Evolutionary conservation across 2,888 invertebrate species (phyloP), one percentile per base, ranked within the genome.

Genomic region (Pandemis heparana): DNA sequence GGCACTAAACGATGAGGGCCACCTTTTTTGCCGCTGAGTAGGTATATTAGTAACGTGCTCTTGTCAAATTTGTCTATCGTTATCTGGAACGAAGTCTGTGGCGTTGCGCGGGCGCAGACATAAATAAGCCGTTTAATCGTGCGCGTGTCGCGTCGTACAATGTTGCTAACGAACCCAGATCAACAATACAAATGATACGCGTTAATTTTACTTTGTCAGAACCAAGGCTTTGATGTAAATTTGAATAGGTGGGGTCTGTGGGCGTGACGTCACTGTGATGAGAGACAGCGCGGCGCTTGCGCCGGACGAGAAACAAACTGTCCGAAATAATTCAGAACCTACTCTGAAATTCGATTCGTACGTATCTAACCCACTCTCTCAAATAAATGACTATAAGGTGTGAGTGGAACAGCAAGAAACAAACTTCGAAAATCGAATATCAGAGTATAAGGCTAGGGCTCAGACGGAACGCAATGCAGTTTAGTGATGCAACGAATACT

Each of bases 71-170:
- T 7, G 48, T 48, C 48, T 48, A 48, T 5, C 48, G n/a, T 48
- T 48, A 48, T 48, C 48, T 48, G 48, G 6, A 48, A 48, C 5
- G n/a, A 48, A 14, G 5, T 48, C n/a, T n/a, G n/a, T n/a, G n/a
- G n/a, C n/a, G 48, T 39, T 41, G 60, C 41, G 51, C 51, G 51
- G 61, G 60, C 68, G 59, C 66, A 66, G 61, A 43, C 61, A 62
- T 71, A 71, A 71, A 71, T 71, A 71, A 71, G 71, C 66, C 53
- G 66, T 61, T 71, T 71, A 67, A 71, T 71, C 62, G 66, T 53
- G 61, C 43, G 65, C 66, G 53, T 39, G 61, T 60, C 61, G 53
- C 66, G 41, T 32, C 59, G 46, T 18, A 61, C 43, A 62, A 62
- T 62, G 62, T 18, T 12, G 18, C 41, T 62, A 62, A 62, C 62